Base-by-base conservation (phyloP, 2,888 invertebrate genomes). In the Chrysolina haemoptera region DNA sequence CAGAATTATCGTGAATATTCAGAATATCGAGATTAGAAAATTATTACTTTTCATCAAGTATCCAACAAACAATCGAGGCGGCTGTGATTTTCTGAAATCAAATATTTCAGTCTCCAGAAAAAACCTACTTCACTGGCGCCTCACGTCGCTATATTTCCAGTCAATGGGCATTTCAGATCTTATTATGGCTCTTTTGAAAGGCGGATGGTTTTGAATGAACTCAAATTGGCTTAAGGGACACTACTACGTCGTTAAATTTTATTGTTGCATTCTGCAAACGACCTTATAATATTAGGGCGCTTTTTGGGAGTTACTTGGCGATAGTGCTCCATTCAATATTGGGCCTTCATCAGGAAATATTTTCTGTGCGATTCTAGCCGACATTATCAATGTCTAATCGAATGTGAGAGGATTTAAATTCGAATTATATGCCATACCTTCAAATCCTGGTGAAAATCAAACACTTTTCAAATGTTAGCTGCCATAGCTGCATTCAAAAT, bases 151-250 rank as follows among this genome's bases (percentile, higher is more conserved):
- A 10, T 11, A 53, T 10, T 53, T 53, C 18, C 82, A 80, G 77
- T 81, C 78, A 82, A 81, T 82, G 82, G 78, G 75, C 68, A 16
- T 48, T 35, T 64, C 59, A 35, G 53, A 48, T 75, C 72, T 75
- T 76, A 73, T 74, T 76, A 79, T 76, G 76, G 81, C 79, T 80
- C 81, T 79, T 80, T 79, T 75, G 71, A 71, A 70, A 73, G 65
- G 70, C 75, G 78, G 78, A 78, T 81, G 82, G 78, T 81, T 82
- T 79, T 84, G 80, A 84, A 84, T 84, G 82, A 82, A 83, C 79
- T 70, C 73, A 82, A 84, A 84, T 84, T 84, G 83, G 83, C 83
- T 78, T 78, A 77, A 78, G 80, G 78, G 81, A 78, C 78, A 70
- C n/a, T 73, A 71, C 77, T 74, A 73, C 79, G 75, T 83, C 82